phyloP scores from a whole-genome alignment of 2,113 vertebrate species.

The Mungos mungo region DNA sequence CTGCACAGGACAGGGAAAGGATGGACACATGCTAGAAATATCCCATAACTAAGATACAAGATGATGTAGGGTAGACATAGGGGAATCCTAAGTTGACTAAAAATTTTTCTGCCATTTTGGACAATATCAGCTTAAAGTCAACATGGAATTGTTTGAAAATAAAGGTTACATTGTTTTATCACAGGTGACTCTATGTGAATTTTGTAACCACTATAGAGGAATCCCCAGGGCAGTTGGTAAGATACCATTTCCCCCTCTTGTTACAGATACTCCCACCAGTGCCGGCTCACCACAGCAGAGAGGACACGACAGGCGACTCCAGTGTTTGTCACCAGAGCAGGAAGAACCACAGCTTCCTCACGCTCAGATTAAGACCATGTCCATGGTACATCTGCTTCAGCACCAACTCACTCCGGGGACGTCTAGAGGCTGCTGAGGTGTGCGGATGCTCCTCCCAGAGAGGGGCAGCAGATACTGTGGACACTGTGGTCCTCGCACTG shows the following conservation, averaged over 20 bases:
- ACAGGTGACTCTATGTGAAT: too few species aligned
- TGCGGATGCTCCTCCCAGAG: neutral
- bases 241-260: neutral
- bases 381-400: rapidly evolving
- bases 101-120: neutral
- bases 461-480: too few species aligned
- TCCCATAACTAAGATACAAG: neutral
- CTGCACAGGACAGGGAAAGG: too few species aligned
- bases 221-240: neutral
- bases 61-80: neutral
- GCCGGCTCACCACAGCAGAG: neutral
- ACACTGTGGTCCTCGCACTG: neutral
- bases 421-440: too few species aligned
- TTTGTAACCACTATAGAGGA: neutral
- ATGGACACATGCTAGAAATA: neutral
- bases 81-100: rapidly evolving
- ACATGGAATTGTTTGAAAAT: neutral
- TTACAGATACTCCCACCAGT: neutral
- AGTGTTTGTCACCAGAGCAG: rapidly evolving
- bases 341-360: rapidly evolving
- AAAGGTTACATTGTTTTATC: neutral
- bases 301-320: neutral
- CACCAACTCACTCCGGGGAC: rapidly evolving
- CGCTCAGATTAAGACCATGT: too few species aligned
- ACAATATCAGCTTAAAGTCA: neutral